Base-by-base conservation (phyloP, 23 tunicate genomes). In the Diplosoma virens region DNA sequence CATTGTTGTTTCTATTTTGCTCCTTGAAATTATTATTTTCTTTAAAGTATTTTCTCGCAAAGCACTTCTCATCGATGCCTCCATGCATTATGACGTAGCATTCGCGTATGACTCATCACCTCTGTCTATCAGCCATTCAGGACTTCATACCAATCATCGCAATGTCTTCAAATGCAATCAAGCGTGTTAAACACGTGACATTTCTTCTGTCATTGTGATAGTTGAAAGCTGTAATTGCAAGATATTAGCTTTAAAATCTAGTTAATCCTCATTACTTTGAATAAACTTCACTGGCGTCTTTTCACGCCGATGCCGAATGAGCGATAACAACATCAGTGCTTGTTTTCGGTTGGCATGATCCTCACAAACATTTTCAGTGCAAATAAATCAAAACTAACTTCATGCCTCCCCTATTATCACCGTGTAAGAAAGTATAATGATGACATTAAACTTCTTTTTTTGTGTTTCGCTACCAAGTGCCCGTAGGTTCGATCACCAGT, bases 231-330 rank as follows among this genome's bases (percentile, higher is more conserved):
- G 35, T 29, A 61, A 61, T 27, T 35, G 34, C 6, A 29, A 27
- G 30, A 35, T 9, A 27, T 61, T 61, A 61, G 28, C 69, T 61
- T n/a, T 2, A 61, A 41, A 61, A 26, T 27, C 69, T n/a, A 27
- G 35, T 29, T 61, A 61, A 61, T 61, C 69, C 69, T 29, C n/a
- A 26, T 29, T 61, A 61, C 35, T 61, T 61, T 26, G 30, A 61
- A 29, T 29, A 61, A 61, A 27, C 35, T 61, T 61, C 21, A 5
- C n/a, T 29, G n/a, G 30, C 69, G 69, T 61, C 69, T 61, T 27
- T 61, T 61, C 69, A 61, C 69, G 69, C 69, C 69, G 6, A 7
- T 61, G 69, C 69, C 28, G 9, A 61, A 6, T 61, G 7, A 26
- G 4, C 30, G 35, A 61, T 27, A 61, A 27, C 30, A 61, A 27